Base-by-base conservation (phyloP, 1,140 invertebrate genomes). In the Drosophila miranda region DNA sequence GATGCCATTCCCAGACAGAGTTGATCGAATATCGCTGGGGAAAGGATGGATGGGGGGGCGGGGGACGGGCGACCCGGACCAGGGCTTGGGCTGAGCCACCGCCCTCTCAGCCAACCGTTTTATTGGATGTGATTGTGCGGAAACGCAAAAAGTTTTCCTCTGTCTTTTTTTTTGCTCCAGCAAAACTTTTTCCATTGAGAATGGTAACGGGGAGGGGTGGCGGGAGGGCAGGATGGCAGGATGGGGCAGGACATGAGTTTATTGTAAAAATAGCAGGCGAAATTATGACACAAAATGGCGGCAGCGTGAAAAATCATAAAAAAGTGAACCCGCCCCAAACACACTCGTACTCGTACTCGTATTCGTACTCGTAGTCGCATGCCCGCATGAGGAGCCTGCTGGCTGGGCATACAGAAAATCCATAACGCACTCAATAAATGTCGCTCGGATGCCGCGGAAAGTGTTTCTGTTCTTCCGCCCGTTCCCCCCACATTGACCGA, bases 41-140 rank as follows among this genome's bases (percentile, higher is more conserved):
- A 9, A 41, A 6, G 14, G 28, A 30, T 28, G 23, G 4, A 26
- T 5, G 23, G 23, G 3, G 3, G 4, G n/a, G 9, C 23, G 8
- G 19, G 34, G 21, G 21, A 23, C 16, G 3, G 11, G 26, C 14
- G 3, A 48, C 3, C 34, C 9, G 1, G 34, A 5, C 34, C 5
- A 52, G 34, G 46, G 42, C 6, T 28, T 6, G 13, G 16, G 52
- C 21, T 45, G 43, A 21, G 8, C 26, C 30, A 42, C 34, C 45
- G 8, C 52, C 51, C 76, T 57, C 69, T 64, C 81, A 84, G 60
- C 81, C 69, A 87, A 79, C 73, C 82, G 60, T 86, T 87, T 87
- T 86, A 86, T 86, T 86, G 82, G 78, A 87, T 87, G 82, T 87
- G 82, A 86, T 86, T 86, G 82, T 86, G 82, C 82, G 82, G 82